Base-by-base conservation (phyloP, 2,797 vertebrate genomes). In the Lithobates pipiens region DNA sequence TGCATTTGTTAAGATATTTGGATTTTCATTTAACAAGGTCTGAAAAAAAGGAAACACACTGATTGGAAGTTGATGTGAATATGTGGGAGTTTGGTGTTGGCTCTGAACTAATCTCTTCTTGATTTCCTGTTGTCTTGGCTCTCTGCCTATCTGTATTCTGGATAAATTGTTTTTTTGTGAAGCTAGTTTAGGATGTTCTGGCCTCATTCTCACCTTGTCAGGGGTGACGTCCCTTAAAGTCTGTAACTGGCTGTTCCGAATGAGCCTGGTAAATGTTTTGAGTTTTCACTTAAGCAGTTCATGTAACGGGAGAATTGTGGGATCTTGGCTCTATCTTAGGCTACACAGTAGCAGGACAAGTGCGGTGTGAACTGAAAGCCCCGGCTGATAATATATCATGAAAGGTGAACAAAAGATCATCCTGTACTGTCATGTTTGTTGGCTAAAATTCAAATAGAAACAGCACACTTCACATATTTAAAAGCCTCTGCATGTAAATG, bases 161-260 rank as follows among this genome's bases (percentile, higher is more conserved):
- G 61, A 80, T 57, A 23, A 18, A 74, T 44, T 50, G 78, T 85
- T 61, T 79, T 39, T 27, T 29, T 61, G n/a, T 63, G 61, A 10
- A 74, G 83, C 32, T 78, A n/a, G 68, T 78, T 72, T 67, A 32
- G 23, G 46, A 78, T 84, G 25, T 72, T 78, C 54, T 61, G 36
- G 54, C 39, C 4, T 67, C n/a, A 29, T 79, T 74, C 57, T 85
- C 83, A 77, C 77, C 54, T 68, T 85, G 70, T 46, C 70, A 75
- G 76, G 27, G 70, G 57, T 46, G 27, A 72, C 44, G 57, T 46
- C 27, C 32, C 61, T 73, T 21, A 42, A 70, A 73, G 9, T 65
- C 57, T 67, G 70, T 74, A 67, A 36, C n/a, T 85, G 70, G 76
- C 70, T 44, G 77, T 67, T 27, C 9, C 72, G 29, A 79, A 42